Conservation (phyloP, 2,888 invertebrate genomes). For the Lamproptera curius region DNA sequence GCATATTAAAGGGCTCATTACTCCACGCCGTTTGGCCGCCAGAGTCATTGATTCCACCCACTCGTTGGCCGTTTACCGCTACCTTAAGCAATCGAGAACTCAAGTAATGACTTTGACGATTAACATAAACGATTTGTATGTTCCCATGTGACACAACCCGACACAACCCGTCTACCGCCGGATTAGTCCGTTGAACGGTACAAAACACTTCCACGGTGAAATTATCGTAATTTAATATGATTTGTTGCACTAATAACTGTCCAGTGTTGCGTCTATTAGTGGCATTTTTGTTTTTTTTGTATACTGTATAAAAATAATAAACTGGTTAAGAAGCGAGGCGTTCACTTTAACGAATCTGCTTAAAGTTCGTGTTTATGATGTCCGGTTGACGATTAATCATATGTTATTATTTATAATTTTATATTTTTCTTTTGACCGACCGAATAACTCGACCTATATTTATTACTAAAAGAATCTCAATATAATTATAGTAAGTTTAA, state of each 20-base stretch:
- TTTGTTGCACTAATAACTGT: conserved; percentile 1
- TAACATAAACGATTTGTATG: not conserved
- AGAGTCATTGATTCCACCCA: not conserved
- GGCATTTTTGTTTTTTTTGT: not conserved
- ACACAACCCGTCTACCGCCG: too few relatives aligned
- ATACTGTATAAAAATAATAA: not conserved
- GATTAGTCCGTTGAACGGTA: not conserved
- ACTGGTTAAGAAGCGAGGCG: not conserved
- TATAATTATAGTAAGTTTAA: too few relatives aligned
- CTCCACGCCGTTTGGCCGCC: too few relatives aligned
- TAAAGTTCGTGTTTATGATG: not conserved
- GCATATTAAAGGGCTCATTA: too few relatives aligned
- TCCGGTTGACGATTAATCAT: not conserved
- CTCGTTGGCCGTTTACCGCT: not conserved
- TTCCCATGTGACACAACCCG: conserved; percentile 2
- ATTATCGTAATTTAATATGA: not conserved
- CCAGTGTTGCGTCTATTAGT: not conserved
- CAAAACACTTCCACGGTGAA: not conserved
- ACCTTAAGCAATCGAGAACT: not conserved
- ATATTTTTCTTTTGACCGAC: too few relatives aligned
- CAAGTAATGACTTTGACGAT: not conserved
- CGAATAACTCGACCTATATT: too few relatives aligned
- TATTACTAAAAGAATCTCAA: too few relatives aligned
- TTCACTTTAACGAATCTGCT: not conserved
- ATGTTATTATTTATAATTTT: not conserved